Evolutionary conservation across 2,797 vertebrate genomes (phyloP), one percentile per base, ranked within the genome.

Genomic region (Toxotes lorentzi): DNA sequence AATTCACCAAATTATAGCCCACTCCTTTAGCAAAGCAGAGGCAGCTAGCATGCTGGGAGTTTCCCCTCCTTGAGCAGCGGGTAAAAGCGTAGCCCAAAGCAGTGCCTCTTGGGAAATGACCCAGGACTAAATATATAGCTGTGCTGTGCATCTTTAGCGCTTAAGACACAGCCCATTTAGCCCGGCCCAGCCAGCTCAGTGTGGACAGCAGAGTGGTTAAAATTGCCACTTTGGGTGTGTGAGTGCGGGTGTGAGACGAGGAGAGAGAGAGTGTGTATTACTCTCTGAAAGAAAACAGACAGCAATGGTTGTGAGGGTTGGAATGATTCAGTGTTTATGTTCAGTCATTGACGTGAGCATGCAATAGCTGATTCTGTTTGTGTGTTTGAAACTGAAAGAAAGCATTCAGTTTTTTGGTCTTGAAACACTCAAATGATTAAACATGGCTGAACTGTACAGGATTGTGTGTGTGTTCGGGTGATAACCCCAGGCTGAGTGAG

Each of bases 121-220:
- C 82, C 58, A 40, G 80, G 73, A 84, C 89, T 93, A 93, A 92
- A 93, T 91, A 91, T 92, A 92, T 70, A 79, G 79, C 69, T 14
- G 69, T 70, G 79, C 69, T 14, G 69, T 70, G 71, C 78, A 76
- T 82, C 83, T 89, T 84, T 43, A 57, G 53, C 76, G 81, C 70
- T 70, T 0, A 11, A 86, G 83, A 90, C 87, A 30, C 84, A 82
- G 76, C 74, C 87, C 86, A 75, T 85, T 86, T 64, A 70, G 86
- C 65, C 48, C 21, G 34, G 82, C 79, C 69, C 79, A 38, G 81
- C 41, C 62, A 17, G 70, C 79, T 65, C 74, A 24, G 73, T 51
- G 66, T 40, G 83, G 79, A 81, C 76, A 34, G 83, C 76, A 38
- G 59, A 47, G 82, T 11, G 80, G 78, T 72, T 88, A 45, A 70